These are phyloP conservation scores for Cosmia trapezina DNA, from an alignment of 2,888 invertebrate species.

Conservation along the genomic window DNA sequence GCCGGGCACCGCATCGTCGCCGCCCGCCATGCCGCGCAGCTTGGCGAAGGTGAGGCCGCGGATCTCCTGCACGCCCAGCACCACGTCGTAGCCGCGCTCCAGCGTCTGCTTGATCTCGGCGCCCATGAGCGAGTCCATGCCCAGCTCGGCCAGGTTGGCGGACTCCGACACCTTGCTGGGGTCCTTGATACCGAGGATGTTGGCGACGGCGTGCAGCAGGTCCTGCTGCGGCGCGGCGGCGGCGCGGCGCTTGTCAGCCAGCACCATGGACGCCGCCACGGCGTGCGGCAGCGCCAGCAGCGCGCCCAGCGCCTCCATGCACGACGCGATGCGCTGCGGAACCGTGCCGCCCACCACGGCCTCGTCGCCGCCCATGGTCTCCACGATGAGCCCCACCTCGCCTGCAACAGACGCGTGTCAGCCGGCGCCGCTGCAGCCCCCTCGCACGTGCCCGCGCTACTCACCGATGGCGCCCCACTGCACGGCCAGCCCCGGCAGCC, in stretches of 20 bases:
- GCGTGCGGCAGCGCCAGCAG: slow-evolving; percentile 97
- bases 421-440: background rate
- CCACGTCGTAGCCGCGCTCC: slow-evolving; percentile 97
- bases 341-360: slow-evolving; percentile 98
- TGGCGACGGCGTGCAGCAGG: slow-evolving; percentile 95
- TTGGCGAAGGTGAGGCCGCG: slow-evolving; percentile 95
- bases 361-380: slow-evolving; percentile 97
- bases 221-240: slow-evolving; percentile 88
- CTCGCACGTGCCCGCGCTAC: background rate
- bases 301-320: slow-evolving; percentile 95
- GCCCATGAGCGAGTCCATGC: slow-evolving; percentile 99
- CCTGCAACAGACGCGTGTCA: slow-evolving; percentile 74
- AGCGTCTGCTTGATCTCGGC: slow-evolving; percentile 99
- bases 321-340: slow-evolving; percentile 98
- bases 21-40: slow-evolving; percentile 91
- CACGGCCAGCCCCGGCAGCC: slow-evolving; percentile 96
- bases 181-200: slow-evolving; percentile 97
- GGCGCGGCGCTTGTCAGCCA: slow-evolving; percentile 95
- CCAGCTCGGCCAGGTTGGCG: slow-evolving; percentile 97
- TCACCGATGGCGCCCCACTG: slow-evolving; percentile 99
- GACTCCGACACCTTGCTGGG: slow-evolving; percentile 93
- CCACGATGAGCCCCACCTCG: slow-evolving; percentile 98
- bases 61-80: slow-evolving; percentile 97
- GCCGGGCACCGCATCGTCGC: slow-evolving; percentile 62
- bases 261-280: slow-evolving; percentile 95